phyloP scores from a whole-genome alignment of 1,140 invertebrate genomes.

The Glomeris maerens region DNA sequence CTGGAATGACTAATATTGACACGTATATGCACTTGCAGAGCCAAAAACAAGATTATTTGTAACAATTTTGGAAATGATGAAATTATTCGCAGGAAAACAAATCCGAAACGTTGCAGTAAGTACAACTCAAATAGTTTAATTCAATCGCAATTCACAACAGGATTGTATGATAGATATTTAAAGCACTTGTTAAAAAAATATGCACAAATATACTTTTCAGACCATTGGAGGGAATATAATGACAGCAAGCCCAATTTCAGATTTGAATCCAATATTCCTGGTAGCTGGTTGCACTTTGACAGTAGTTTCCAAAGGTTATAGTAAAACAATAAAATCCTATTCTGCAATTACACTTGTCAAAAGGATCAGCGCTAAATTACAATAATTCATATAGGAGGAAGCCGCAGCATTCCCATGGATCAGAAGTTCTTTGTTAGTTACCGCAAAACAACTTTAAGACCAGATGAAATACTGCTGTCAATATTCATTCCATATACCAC shows the following conservation, averaged over 20 bases:
- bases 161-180: background rate
- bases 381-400: constrained; percentile 26
- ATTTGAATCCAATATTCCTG: constrained; percentile 83
- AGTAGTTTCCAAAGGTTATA: constrained; percentile 38
- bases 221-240: constrained; percentile 83
- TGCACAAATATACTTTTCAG: constrained; percentile 27
- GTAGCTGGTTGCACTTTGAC: constrained; percentile 46
- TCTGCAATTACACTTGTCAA: no score
- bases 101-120: constrained; percentile 65
- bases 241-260: constrained; percentile 89
- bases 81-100: constrained; percentile 90
- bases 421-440: constrained; percentile 76
- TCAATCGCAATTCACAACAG: constrained; percentile 5
- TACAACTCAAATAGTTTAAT: constrained; percentile 16
- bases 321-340: constrained; percentile 3
- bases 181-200: background rate
- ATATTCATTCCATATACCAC: constrained; percentile 51
- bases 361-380: no score
- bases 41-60: constrained; percentile 50
- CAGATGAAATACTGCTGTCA: constrained; percentile 63
- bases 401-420: constrained; percentile 55
- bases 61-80: constrained; percentile 66
- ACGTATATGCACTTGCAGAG: constrained; percentile 28
- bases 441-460: constrained; percentile 54
- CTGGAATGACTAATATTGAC: background rate